phyloP scores from a whole-genome alignment of 2,113 vertebrate species.

The Pipa parva region DNA sequence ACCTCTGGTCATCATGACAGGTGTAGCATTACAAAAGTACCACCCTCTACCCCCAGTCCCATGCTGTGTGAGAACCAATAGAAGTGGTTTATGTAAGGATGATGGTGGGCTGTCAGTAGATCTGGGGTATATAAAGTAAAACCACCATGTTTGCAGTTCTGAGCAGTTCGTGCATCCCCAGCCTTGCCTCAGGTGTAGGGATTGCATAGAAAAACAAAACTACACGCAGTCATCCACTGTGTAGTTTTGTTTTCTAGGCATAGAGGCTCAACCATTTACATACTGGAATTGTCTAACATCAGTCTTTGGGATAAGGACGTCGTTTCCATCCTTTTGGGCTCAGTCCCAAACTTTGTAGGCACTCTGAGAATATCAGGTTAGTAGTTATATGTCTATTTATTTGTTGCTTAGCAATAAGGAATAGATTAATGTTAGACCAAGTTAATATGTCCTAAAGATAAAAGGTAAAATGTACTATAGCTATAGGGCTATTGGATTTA shows the following conservation, averaged over 20 bases:
- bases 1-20: constrained; percentile 63
- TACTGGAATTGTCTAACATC: constrained; percentile 80
- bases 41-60: constrained; percentile 62
- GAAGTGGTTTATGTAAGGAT: constrained; percentile 43
- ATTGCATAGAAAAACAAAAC: constrained; percentile 95
- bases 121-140: constrained; percentile 83
- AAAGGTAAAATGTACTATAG: too few relatives aligned
- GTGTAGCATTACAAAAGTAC: constrained; percentile 62
- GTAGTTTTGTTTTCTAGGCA: constrained; percentile 93
- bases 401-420: neutral
- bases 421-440: too few relatives aligned
- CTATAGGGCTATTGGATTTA: too few relatives aligned
- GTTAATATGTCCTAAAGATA: too few relatives aligned
- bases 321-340: constrained; percentile 76
- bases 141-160: constrained; percentile 67
- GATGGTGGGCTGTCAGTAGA: constrained; percentile 65
- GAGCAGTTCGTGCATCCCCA: constrained; percentile 97
- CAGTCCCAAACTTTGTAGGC: constrained; percentile 80
- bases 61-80: constrained; percentile 67
- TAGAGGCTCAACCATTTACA: constrained; percentile 85
- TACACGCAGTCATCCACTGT: constrained; percentile 82
- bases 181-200: constrained; percentile 99
- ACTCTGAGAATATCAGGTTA: constrained; percentile 92
- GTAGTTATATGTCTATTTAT: constrained; percentile 54
- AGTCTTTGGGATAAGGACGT: constrained; percentile 84